Conservation (phyloP, 2,113 vertebrate species). For the Zosterops japonicus region DNA sequence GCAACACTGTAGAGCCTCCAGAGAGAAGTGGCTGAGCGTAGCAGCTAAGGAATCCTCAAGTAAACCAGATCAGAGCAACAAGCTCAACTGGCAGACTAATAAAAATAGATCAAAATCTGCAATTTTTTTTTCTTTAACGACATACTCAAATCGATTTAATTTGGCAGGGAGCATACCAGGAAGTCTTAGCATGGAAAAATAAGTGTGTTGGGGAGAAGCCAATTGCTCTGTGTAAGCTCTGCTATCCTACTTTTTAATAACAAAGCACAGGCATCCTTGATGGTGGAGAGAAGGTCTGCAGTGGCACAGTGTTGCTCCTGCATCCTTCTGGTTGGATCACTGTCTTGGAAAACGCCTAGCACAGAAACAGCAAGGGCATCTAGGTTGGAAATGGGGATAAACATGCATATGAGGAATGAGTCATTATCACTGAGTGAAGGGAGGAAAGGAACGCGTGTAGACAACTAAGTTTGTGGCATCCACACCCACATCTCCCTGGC, state of each 20-base stretch:
- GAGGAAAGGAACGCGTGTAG: fast-evolving
- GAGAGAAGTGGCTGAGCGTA: not conserved
- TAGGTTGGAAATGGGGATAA: not conserved
- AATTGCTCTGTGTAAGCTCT: not conserved
- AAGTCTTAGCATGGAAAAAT: not conserved
- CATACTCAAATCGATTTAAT: not conserved
- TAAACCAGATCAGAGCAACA: not conserved
- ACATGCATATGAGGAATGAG: fast-evolving
- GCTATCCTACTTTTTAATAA: not conserved
- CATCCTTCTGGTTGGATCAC: fast-evolving
- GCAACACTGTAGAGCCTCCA: not conserved
- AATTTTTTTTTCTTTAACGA: not conserved
- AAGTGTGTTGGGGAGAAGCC: not conserved
- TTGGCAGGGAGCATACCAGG: not conserved
- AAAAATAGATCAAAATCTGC: slow-evolving; percentile 21
- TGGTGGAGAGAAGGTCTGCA: not conserved
- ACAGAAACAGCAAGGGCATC: not conserved
- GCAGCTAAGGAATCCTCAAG: not conserved
- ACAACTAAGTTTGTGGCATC: not conserved
- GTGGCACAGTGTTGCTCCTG: not conserved
- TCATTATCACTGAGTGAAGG: fast-evolving
- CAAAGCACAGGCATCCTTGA: fast-evolving
- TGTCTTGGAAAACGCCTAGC: not conserved
- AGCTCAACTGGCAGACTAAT: not conserved
- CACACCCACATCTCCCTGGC: not conserved